Percentiles rank a stretch among this genome's conserved stretches.
Conservation (phyloP, 2,113 vertebrate genomes). For the Gadus macrocephalus region DNA sequence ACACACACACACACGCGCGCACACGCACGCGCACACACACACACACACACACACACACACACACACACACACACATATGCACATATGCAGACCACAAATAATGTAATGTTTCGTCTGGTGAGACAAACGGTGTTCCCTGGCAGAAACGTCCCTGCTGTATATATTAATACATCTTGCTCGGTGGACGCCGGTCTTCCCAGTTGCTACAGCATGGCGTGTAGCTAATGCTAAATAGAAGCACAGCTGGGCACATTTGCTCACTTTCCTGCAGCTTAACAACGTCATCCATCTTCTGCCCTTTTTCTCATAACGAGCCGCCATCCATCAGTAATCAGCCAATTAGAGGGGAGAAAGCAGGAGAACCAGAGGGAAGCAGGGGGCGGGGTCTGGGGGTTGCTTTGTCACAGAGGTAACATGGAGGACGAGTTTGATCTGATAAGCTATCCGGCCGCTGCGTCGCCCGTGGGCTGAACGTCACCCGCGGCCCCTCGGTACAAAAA, state of each 20-base stretch:
- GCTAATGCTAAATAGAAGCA: no score
- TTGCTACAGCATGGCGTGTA: no score
- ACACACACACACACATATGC: background rate
- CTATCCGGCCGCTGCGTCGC: slow-evolving; percentile 15
- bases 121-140: no score
- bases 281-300: slow-evolving; percentile 40
- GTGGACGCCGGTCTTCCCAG: no score
- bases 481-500: slow-evolving; percentile 30
- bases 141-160: no score
- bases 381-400: slow-evolving; percentile 21
- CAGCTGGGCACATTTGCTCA: slow-evolving; percentile 26
- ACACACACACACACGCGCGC: no score
- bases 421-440: slow-evolving; percentile 45
- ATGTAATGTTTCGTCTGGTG: no score
- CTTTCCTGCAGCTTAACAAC: slow-evolving; percentile 27
- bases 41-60: background rate
- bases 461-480: slow-evolving; percentile 22
- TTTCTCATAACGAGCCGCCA: slow-evolving; percentile 24
- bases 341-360: background rate
- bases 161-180: no score
- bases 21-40: no score
- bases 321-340: slow-evolving; percentile 21
- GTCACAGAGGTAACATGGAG: slow-evolving; percentile 24
- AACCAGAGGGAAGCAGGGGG: slow-evolving; percentile 5
- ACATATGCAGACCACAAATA: slow-evolving; percentile 13